Percentiles rank a stretch among this genome's conserved stretches.
phyloP scores from a whole-genome alignment of 2,113 vertebrate genomes.

The Naja naja region DNA sequence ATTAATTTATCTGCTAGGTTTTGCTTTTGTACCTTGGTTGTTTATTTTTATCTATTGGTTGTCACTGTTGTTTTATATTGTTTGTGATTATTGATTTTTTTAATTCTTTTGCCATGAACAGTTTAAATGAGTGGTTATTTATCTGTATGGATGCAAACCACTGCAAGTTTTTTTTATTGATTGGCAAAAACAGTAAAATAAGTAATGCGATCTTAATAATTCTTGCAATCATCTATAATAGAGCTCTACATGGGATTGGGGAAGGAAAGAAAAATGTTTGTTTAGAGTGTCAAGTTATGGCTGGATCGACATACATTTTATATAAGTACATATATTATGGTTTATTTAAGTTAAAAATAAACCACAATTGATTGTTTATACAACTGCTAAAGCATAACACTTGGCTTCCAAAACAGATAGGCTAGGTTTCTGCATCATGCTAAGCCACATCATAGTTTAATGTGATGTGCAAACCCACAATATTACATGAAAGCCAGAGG shows the following conservation, averaged over 20 bases:
- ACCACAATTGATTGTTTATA: too few relatives aligned
- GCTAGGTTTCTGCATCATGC: too few relatives aligned
- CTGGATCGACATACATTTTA: too few relatives aligned
- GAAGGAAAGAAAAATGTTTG: neutral
- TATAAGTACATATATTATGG: too few relatives aligned
- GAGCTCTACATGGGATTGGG: neutral
- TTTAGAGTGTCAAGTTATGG: neutral
- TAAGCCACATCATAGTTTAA: too few relatives aligned
- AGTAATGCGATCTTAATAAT: neutral
- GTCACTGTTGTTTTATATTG: neutral
- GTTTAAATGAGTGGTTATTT: neutral
- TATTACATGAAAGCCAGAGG: too few relatives aligned
- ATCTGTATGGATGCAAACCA: neutral
- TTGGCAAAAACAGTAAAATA: neutral
- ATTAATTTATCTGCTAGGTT: neutral
- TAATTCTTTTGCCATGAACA: neutral
- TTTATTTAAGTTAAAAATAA: too few relatives aligned
- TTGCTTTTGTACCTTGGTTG: neutral
- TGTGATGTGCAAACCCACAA: too few relatives aligned
- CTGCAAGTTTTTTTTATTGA: neutral
- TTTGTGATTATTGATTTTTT: neutral
- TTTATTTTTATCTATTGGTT: neutral
- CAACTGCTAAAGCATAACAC: too few relatives aligned
- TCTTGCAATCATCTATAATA: neutral
- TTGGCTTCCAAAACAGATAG: too few relatives aligned